A percentile compares a stretch with the other conserved stretches of the same genome.
These are phyloP conservation scores for Chironex yamaguchii DNA, from an alignment of 30 jellyfish, hydroid and myxozoan species.

Conservation along the genomic window DNA sequence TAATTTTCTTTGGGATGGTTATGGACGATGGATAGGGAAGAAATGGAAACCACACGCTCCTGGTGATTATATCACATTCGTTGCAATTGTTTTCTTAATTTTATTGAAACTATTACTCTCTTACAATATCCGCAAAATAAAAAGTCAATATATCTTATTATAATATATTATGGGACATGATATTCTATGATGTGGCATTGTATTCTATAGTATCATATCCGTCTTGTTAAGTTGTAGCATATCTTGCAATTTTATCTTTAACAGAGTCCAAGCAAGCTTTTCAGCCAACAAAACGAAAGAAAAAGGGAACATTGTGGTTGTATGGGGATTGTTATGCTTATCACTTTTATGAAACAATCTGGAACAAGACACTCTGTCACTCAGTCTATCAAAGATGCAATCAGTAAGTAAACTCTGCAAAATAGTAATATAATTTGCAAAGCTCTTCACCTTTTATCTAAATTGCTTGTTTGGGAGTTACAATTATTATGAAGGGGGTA, in stretches of 20 bases:
- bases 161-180: background rate
- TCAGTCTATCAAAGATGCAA: slow-evolving; percentile 66
- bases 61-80: too few relatives aligned
- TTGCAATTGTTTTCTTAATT: too few relatives aligned
- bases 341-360: slow-evolving; percentile 71
- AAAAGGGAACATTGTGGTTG: slow-evolving; percentile 65
- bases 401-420: slow-evolving; percentile 22
- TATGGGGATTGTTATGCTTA: slow-evolving; percentile 94
- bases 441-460: background rate
- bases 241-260: background rate
- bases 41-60: slow-evolving; percentile 87
- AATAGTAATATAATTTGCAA: background rate
- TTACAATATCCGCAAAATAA: too few relatives aligned
- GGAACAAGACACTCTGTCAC: slow-evolving; percentile 75
- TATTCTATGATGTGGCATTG: background rate
- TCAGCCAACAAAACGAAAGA: slow-evolving; percentile 28
- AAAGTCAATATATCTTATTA: slow-evolving; percentile 10
- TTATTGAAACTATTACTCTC: too few relatives aligned
- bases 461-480: too few relatives aligned
- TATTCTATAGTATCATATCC: too few relatives aligned
- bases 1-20: slow-evolving; percentile 86
- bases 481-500: too few relatives aligned
- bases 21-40: slow-evolving; percentile 85
- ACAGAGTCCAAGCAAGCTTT: too few relatives aligned
- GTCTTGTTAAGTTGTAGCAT: background rate